Base-by-base conservation (phyloP, 2,113 vertebrate genomes). In the Apteryx owenii region DNA sequence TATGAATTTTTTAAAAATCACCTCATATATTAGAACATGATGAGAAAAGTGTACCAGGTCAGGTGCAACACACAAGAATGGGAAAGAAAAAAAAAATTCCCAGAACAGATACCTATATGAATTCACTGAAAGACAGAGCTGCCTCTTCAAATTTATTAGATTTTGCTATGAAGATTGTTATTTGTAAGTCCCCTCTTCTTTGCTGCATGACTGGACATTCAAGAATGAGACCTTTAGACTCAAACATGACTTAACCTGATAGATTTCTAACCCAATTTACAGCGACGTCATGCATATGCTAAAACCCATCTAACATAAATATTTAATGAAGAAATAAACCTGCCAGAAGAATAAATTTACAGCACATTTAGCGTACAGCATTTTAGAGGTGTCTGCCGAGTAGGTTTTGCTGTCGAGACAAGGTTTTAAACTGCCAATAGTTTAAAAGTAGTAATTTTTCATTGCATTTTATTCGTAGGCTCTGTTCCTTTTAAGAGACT, bases 271-370 rank as follows among this genome's bases (percentile, higher is more conserved):
- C 93, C 92, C 90, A 94, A 95, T 95, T 96, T 97, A 94, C 94
- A 95, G 94, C 96, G 93, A 91, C 42, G 61, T 93, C 95, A 94
- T 97, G 79, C 94, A 95, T 95, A 97, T 95, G 95, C 69, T 96
- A 94, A 94, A 94, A 26, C 80, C 54, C 81, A 85, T 96, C 90
- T 51, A 96, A 66, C 94, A 96, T 98, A 90, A 96, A 97, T 98
- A 96, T 98, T 97, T 97, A 97, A 97, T 91, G 88, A 98, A 96
- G 96, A 96, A 97, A 97, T 97, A 98, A 97, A 97, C 85, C 97
- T 97, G 97, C 86, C 97, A 96, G 73, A 46, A 50, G 93, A 93
- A 97, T 93, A 93, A 97, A 97, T 97, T 97, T 96, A 95, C 88
- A 81, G 71, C 91, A 91, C 94, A 95, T 92, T 95, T 61, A 94